Evolutionary conservation across 2,888 invertebrate species (phyloP).

Genomic region (Temnothorax ravouxi): DNA sequence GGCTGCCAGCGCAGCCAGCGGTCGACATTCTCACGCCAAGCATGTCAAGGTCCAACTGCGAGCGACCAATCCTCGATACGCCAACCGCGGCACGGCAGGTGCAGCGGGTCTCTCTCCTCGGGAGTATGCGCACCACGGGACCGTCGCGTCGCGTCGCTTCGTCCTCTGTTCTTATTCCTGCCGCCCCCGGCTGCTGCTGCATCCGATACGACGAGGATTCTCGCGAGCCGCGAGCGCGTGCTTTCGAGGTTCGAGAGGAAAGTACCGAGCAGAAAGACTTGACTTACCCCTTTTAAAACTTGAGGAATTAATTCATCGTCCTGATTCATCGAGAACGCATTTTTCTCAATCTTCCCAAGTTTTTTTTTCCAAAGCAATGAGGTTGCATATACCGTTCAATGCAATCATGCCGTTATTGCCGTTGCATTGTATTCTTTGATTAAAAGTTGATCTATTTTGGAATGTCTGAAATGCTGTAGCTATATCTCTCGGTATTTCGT

Average conservation of each 20-base stretch:
- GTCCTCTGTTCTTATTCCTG: conserved; percentile 12
- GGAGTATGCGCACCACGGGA: conserved; percentile 17
- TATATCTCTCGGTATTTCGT: not conserved
- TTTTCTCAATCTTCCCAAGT: not conserved
- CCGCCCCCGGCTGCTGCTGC: too few species aligned
- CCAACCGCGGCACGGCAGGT: conserved; percentile 17
- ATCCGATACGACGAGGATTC: not conserved
- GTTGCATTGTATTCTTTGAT: not conserved
- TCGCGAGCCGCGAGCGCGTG: not conserved
- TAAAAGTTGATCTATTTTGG: not conserved
- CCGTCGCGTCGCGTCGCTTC: conserved; percentile 4
- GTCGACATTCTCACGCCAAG: conserved; percentile 50
- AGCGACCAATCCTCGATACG: conserved; percentile 30
- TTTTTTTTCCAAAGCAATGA: not conserved
- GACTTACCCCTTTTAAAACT: not conserved
- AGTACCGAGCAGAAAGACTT: not conserved
- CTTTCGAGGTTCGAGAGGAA: not conserved
- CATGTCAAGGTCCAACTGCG: conserved; percentile 63
- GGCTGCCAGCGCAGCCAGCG: conserved; percentile 25
- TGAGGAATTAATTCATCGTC: not conserved
- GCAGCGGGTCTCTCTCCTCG: conserved; percentile 15
- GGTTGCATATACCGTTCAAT: too few species aligned
- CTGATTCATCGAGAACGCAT: not conserved
- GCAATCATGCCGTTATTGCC: too few species aligned
- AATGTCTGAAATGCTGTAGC: not conserved